Conservation (phyloP, 1,140 invertebrate genomes). For the Caenorhabditis inopinata region DNA sequence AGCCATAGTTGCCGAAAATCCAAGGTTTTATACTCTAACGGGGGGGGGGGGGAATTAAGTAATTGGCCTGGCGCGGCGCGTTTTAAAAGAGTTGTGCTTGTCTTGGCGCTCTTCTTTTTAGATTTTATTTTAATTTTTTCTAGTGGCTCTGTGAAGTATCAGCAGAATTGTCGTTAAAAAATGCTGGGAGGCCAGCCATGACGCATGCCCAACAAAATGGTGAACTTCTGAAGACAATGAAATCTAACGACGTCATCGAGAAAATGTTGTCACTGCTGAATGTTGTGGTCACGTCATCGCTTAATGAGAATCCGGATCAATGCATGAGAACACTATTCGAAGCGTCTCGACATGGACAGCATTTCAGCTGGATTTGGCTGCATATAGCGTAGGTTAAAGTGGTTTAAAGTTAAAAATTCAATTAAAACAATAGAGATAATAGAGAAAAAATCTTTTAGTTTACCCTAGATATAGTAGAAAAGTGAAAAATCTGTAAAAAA, state of each 20-base stretch:
- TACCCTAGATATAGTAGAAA: too few species aligned
- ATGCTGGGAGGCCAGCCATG: slow-evolving; percentile 22
- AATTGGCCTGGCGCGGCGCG: too few species aligned
- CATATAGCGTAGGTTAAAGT: slow-evolving; percentile 23
- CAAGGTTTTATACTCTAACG: too few species aligned
- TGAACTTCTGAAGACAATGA: neutral
- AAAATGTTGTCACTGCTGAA: neutral
- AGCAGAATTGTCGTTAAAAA: neutral
- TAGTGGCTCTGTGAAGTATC: slow-evolving; percentile 36
- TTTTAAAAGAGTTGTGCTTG: too few species aligned
- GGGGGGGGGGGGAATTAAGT: too few species aligned
- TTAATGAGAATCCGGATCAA: neutral
- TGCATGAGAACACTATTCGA: slow-evolving; percentile 28
- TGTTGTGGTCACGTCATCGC: neutral
- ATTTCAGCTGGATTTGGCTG: slow-evolving; percentile 45
- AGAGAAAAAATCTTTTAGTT: too few species aligned
- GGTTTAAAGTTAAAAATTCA: too few species aligned
- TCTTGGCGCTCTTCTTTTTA: neutral
- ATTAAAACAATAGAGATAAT: too few species aligned
- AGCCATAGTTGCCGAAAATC: too few species aligned
- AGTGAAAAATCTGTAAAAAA: too few species aligned
- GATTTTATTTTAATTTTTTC: neutral
- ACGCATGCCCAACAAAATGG: neutral
- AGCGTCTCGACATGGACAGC: slow-evolving; percentile 3
- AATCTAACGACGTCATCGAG: neutral